phyloP scores from a whole-genome alignment of 35 echinoderm and acorn worm species.

The Apostichopus japonicus region DNA sequence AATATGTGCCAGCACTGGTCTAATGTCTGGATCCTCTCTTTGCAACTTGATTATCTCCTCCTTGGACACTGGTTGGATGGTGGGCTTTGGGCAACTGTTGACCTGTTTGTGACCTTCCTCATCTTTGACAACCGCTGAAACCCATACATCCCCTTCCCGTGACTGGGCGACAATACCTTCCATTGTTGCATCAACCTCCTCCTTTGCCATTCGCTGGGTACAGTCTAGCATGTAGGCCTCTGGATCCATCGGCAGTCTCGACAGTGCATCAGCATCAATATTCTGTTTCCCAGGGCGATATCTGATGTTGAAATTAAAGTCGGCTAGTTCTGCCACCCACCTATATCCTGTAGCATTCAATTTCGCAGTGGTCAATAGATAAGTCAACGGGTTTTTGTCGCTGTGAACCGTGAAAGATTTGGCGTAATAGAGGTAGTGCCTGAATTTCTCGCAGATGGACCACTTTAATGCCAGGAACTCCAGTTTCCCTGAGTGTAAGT shows the following conservation, averaged over 20 bases:
- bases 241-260: not conserved
- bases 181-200: not conserved
- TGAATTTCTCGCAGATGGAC: too few relatives aligned
- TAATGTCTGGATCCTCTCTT: not conserved
- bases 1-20: not conserved
- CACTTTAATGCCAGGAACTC: too few relatives aligned
- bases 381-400: too few relatives aligned
- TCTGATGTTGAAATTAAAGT: too few relatives aligned
- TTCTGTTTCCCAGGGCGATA: too few relatives aligned
- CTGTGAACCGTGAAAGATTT: too few relatives aligned
- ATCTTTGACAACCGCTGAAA: not conserved
- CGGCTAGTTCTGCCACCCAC: too few relatives aligned
- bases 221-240: slow-evolving; percentile 32
- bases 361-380: too few relatives aligned
- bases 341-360: too few relatives aligned
- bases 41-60: not conserved
- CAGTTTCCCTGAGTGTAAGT: not conserved
- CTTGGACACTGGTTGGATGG: not conserved
- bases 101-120: not conserved
- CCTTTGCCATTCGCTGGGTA: slow-evolving; percentile 5
- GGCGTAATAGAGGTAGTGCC: too few relatives aligned
- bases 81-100: not conserved
- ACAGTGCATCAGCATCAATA: too few relatives aligned
- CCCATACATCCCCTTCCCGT: not conserved
- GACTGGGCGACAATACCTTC: not conserved